Base-by-base conservation (phyloP, 2,797 vertebrate genomes). In the Hybognathus amarus region DNA sequence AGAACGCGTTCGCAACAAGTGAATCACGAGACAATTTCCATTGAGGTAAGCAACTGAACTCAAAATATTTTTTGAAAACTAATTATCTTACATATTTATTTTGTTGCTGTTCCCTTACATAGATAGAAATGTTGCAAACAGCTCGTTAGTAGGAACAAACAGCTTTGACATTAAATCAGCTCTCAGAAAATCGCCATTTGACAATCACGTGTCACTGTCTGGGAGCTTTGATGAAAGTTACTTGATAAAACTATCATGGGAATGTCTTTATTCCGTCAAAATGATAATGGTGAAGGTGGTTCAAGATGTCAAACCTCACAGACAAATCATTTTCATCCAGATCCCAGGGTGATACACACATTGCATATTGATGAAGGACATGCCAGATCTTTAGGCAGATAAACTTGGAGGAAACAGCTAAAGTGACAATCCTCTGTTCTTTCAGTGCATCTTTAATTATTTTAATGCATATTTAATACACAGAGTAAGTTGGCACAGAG, bases 361-460 rank as follows among this genome's bases (percentile, higher is more conserved):
- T 18, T 20, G 10, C 38, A 77, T 6, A 7, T 50, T 50, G 13
- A 17, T 50, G 47, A 64, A 78, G 24, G 76, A 64, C 56, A 79
- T n/a, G 27, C 63, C 45, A 56, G 33, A 66, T 56, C 50, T 80
- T 69, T 40, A 54, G 24, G 47, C 33, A 59, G 33, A 80, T 79
- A 68, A 11, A 54, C 0, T 50, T 22, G 8, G 7, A 59, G 24
- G n/a, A n/a, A 67, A 27, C 52, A 22, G 42, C 33, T 64, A 36
- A 45, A 45, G 24, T 36, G 74, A 82, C 52, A 17, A 47, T 47
- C n/a, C 27, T 78, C 9, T 1, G 20, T 11, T 66, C 27, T 36
- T 47, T 13, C 45, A 47, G 13, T 47, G 45, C 13, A 45, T 45
- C 13, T 45, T 45, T 45, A 45, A 45, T 45, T 4, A 15, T 45